Percentiles rank a stretch among this genome's conserved stretches.
These are phyloP conservation scores for Lithophane leautieri DNA, from an alignment of 2,888 invertebrate species.

Conservation along the genomic window DNA sequence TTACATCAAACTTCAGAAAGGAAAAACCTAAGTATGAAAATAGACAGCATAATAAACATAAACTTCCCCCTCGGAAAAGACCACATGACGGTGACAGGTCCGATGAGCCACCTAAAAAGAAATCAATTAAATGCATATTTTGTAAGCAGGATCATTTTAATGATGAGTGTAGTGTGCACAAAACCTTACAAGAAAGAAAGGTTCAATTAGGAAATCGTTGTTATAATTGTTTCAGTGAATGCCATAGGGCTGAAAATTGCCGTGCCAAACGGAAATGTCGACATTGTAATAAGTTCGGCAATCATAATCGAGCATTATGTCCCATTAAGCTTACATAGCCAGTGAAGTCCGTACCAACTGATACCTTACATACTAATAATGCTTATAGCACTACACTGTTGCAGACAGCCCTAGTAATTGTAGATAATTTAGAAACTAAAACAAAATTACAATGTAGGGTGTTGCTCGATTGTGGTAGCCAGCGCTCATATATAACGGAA, in stretches of 20 bases:
- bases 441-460: neutral
- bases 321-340: neutral
- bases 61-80: neutral
- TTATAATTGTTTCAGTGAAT: slow-evolving; percentile 3
- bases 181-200: slow-evolving; percentile 8
- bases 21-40: neutral
- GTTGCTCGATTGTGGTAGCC: slow-evolving; percentile 1
- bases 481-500: slow-evolving; percentile 8
- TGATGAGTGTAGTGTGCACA: slow-evolving; percentile 3
- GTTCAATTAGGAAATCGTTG: slow-evolving; percentile 1
- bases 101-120: slow-evolving; percentile 11
- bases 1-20: neutral
- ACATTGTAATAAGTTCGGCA: slow-evolving; percentile 6
- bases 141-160: slow-evolving; percentile 16
- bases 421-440: neutral
- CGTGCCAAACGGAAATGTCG: neutral
- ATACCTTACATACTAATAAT: neutral
- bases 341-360: slow-evolving; percentile 2
- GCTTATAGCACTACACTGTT: neutral
- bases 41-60: neutral
- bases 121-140: slow-evolving; percentile 1
- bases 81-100: slow-evolving; percentile 3
- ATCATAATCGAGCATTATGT: slow-evolving; percentile 11
- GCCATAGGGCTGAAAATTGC: slow-evolving; percentile 1
- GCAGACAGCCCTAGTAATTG: neutral